Evolutionary conservation across 2,113 vertebrate genomes (phyloP), one percentile per base, ranked within the genome.

Genomic region (Turnix velox): DNA sequence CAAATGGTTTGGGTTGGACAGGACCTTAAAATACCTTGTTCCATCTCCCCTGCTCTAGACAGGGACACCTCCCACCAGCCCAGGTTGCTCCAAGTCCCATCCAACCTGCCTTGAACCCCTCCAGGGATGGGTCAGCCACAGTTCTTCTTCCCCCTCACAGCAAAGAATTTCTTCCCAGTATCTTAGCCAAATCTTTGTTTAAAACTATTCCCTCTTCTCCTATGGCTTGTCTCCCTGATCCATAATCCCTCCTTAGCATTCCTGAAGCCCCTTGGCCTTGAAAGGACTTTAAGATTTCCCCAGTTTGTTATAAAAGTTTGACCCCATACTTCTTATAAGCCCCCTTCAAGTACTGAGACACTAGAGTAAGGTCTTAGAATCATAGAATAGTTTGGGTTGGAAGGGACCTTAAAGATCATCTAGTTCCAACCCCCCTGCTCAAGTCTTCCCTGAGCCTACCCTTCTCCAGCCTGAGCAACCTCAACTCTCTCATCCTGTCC

Each of bases 71-170:
- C 7, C 68, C 11, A 8, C 59, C 2, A 10, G 7, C 24, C 9
- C 51, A 75, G 61, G 59, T 12, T 25, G 35, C 42, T 27, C 42
- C 33, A 16, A 84, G 58, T 9, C 12, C 52, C 0, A 0, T 39
- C 39, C 52, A 54, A 0, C 20, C 37, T 54, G 42, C 42, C 31
- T 48, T 6, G 27, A 2, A 2, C 8, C 14, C 7, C 25, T 0
- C 15, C 20, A 49, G 15, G 39, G 11, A 39, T 68, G 59, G 24
- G 14, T 2, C 37, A 52, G 15, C 19, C 0, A 1, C 10, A 37
- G 35, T 0, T 15, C 0, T 8, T 85, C 1, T 0, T 9, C 30
- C 37, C 12, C 6, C 4, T 48, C 49, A 39, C 2, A 2, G 0
- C 5, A 25, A 52, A 23, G 17, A 2, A 35, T 31, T 39, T 43